Percentiles rank a stretch among this genome's conserved stretches.
Conservation (phyloP, 2,113 vertebrate species). For the Megaceryle maxima region DNA sequence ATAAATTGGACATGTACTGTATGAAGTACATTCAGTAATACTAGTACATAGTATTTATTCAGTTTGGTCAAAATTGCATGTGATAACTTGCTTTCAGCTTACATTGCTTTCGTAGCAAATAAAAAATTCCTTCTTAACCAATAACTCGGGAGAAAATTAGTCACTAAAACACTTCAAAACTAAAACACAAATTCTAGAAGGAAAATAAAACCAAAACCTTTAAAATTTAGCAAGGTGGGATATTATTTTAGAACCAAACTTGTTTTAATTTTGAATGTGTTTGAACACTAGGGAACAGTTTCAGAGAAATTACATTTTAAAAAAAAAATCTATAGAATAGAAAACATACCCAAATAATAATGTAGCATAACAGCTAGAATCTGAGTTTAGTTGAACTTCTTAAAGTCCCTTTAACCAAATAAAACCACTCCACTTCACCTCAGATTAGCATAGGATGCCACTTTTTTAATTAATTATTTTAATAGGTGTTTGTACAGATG, state of each 20-base stretch:
- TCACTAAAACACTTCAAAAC: neutral
- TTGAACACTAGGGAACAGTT: neutral
- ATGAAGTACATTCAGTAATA: neutral
- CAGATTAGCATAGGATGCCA: neutral
- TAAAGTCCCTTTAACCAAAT: constrained; percentile 33
- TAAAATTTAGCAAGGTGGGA: constrained; percentile 9
- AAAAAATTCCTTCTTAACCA: constrained; percentile 22
- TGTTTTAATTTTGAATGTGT: neutral
- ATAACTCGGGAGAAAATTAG: neutral
- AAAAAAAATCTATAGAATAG: neutral
- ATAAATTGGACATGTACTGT: constrained; percentile 34
- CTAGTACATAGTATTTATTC: neutral
- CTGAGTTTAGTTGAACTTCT: neutral
- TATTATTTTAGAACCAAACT: neutral
- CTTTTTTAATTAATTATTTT: constrained; percentile 13
- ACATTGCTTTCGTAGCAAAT: constrained; percentile 19
- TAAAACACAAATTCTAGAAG: neutral
- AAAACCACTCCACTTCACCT: neutral
- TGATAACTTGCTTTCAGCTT: constrained; percentile 51
- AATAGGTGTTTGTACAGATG: neutral
- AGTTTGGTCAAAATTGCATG: constrained; percentile 51
- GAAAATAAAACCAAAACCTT: neutral
- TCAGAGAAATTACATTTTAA: neutral
- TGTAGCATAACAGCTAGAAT: neutral
- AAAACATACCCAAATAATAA: neutral